Percentiles rank a stretch among this genome's conserved stretches.
These are phyloP conservation scores for Monarcha castaneiventris DNA, from an alignment of 2,113 vertebrate species.

Conservation along the genomic window DNA sequence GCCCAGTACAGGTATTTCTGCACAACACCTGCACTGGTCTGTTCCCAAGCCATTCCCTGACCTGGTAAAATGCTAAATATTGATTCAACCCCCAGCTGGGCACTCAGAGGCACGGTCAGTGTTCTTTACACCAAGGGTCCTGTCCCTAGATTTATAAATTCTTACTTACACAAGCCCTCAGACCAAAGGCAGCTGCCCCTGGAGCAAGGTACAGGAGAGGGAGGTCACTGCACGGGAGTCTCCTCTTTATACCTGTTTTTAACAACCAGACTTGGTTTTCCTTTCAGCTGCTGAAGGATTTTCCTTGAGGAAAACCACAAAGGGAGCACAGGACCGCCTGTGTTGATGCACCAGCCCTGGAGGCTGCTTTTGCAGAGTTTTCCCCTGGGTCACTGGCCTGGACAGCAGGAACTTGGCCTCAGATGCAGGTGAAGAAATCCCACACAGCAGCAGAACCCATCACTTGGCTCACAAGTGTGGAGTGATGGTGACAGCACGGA, in stretches of 20 bases:
- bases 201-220: neutral
- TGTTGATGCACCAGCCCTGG: neutral
- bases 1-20: neutral
- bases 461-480: neutral
- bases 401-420: neutral
- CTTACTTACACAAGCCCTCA: neutral
- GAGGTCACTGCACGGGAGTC: accelerated
- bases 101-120: neutral
- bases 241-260: neutral
- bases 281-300: neutral
- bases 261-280: neutral
- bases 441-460: neutral
- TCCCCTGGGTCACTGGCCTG: neutral
- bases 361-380: neutral
- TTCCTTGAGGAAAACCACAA: neutral
- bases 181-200: neutral
- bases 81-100: neutral
- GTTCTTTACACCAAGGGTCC: neutral
- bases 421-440: neutral
- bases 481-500: neutral
- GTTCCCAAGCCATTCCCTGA: neutral
- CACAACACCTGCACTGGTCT: neutral
- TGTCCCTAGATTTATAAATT: neutral
- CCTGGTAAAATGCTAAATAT: neutral
- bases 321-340: accelerated